Evolutionary conservation across 2,113 vertebrate species (phyloP), one percentile per base, ranked within the genome.

Genomic region (Sorex araneus): DNA sequence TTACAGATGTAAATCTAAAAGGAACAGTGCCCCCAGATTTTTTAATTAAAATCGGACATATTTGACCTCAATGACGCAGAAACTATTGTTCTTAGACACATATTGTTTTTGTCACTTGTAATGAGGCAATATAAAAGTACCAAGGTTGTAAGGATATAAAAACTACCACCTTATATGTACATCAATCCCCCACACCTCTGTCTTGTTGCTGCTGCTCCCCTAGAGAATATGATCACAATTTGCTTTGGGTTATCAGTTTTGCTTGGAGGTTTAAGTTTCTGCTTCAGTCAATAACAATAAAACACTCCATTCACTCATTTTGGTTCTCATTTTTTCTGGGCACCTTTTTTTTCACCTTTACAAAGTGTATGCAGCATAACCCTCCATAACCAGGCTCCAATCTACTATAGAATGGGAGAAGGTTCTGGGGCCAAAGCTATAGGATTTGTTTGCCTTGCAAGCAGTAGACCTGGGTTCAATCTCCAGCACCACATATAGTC

Each of bases 301-400:
- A 86, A n/a, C 1, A 28, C 6, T 75, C 15, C 28, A 63, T 76
- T 91, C 5, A 25, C 19, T n/a, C 54, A 4, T 70, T 81, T 64
- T 25, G 25, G 18, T 45, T 82, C 78, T 84, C 67, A 30, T 23
- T 45, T 89, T 23, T 45, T 89, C 66, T 60, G 43, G 8, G 47
- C 27, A 69, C n/a, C 40, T 89, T 80, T 80, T 84, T 76, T 77
- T 40, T 40, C 3, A 89, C 12, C 67, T 10, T 43, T 87, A 75
- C n/a, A 69, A 76, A 80, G 12, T 89, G 21, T 78, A 76, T 47
- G n/a, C 23, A 69, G 32, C 28, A 70, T 25, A 32, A 69, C 3
- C n/a, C 91, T 77, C 64, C 34, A 34, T 45, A 83, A 50, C 4
- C 15, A 67, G 30, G 5, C 28, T 76, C 4, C 23, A 76, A 54